phyloP scores from a whole-genome alignment of 2,888 invertebrate species.

The Caenorhabditis sulstoni region DNA sequence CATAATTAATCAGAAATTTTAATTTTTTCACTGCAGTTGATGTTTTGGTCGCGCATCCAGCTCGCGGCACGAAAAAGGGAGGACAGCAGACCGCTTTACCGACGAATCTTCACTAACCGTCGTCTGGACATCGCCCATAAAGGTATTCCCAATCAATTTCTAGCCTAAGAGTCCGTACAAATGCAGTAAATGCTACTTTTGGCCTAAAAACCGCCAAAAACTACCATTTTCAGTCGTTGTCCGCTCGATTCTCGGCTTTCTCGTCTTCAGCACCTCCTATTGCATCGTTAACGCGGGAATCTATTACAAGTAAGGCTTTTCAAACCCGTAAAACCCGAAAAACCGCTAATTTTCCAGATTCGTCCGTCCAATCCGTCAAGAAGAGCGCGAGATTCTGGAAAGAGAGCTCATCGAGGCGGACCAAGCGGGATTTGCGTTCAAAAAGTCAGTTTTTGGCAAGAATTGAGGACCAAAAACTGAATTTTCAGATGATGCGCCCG shows the following conservation, averaged over 20 bases:
- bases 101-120: slow-evolving; percentile 78
- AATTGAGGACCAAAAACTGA: neutral
- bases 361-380: slow-evolving; percentile 75
- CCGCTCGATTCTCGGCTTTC: slow-evolving; percentile 74
- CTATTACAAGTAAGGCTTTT: slow-evolving; percentile 70
- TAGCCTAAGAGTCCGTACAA: neutral
- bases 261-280: slow-evolving; percentile 76
- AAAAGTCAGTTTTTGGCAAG: slow-evolving; percentile 38
- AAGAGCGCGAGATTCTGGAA: slow-evolving; percentile 76
- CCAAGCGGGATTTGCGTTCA: slow-evolving; percentile 74
- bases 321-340: neutral
- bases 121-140: slow-evolving; percentile 78
- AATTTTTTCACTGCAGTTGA: slow-evolving; percentile 38
- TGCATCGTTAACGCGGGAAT: slow-evolving; percentile 74
- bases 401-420: slow-evolving; percentile 79
- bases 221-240: slow-evolving; percentile 69
- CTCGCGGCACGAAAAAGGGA: slow-evolving; percentile 66
- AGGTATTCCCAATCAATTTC: slow-evolving; percentile 58
- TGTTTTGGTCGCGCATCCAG: slow-evolving; percentile 66
- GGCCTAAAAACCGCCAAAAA: neutral
- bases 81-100: slow-evolving; percentile 77
- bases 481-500: slow-evolving; percentile 56
- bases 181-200: no score
- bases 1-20: slow-evolving; percentile 4
- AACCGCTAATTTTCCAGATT: slow-evolving; percentile 52